Evolutionary conservation across 2,113 vertebrate species (phyloP).

Genomic region (Hymenochirus boettgeri): DNA sequence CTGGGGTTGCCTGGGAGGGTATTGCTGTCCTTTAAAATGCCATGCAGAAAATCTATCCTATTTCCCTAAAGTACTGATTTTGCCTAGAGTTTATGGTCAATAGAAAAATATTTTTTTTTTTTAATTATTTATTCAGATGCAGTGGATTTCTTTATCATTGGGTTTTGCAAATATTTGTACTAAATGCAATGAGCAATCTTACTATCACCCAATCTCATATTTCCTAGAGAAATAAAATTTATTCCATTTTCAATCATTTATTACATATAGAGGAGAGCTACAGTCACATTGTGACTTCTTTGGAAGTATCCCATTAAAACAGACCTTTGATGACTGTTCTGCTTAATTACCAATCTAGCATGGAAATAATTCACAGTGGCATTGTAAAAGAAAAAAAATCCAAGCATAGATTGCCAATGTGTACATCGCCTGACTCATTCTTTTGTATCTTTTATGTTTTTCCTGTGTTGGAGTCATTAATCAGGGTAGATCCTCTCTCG

Average conservation of each 20-base stretch:
- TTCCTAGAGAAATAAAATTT: too few species aligned
- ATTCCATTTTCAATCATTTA: constrained; percentile 36
- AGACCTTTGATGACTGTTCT: constrained; percentile 37
- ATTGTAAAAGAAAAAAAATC: constrained; percentile 2
- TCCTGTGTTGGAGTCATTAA: constrained; percentile 8
- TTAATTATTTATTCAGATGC: too few species aligned
- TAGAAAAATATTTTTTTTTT: too few species aligned
- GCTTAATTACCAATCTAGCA: constrained; percentile 34
- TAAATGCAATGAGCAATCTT: constrained; percentile 28
- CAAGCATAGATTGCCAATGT: background rate
- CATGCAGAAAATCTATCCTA: too few species aligned
- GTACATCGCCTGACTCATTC: background rate
- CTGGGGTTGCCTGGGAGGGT: too few species aligned
- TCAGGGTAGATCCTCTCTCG: constrained; percentile 16
- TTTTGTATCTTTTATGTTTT: constrained; percentile 1
- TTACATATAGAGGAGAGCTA: constrained; percentile 24
- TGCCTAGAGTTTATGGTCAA: too few species aligned
- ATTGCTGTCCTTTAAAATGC: too few species aligned
- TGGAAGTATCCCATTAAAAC: constrained; percentile 22
- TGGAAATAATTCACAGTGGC: constrained; percentile 15
- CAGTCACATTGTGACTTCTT: constrained; percentile 15
- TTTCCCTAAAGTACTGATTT: too few species aligned
- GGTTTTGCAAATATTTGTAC: background rate
- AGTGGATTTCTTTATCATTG: background rate
- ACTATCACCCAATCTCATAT: too few species aligned